Conservation (phyloP, 2,113 vertebrate species). For the Brienomyrus brachyistius region DNA sequence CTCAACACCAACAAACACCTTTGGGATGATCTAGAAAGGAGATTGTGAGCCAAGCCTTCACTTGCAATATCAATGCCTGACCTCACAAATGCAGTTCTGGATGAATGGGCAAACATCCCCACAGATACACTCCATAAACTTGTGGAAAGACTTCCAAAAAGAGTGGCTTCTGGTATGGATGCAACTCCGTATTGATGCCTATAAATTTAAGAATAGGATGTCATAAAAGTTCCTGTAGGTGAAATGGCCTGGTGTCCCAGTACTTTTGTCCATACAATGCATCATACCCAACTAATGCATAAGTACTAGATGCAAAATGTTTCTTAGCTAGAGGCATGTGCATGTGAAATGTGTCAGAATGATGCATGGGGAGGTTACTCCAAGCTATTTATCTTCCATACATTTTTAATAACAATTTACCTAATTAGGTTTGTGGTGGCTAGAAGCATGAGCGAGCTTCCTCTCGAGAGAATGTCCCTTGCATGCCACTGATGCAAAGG, state of each 20-base stretch:
- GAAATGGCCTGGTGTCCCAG: neutral
- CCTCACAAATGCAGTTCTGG: too few species aligned
- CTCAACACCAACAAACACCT: too few species aligned
- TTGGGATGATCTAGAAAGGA: too few species aligned
- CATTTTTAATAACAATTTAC: conserved; percentile 17
- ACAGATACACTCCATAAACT: neutral
- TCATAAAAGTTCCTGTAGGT: neutral
- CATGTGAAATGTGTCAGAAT: neutral
- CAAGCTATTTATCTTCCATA: neutral
- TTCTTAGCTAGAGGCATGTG: neutral
- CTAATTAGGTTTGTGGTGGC: conserved; percentile 24
- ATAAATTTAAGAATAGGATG: neutral
- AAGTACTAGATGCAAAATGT: neutral
- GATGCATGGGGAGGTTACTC: neutral
- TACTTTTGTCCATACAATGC: neutral
- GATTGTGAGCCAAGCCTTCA: too few species aligned
- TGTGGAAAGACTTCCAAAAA: neutral
- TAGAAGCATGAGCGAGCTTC: neutral
- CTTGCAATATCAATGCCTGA: too few species aligned
- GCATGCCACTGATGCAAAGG: neutral
- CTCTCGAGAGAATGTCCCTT: neutral
- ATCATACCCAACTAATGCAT: neutral
- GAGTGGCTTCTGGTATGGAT: neutral
- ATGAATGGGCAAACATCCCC: too few species aligned
- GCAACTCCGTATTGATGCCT: too few species aligned